Evolutionary conservation across 1,140 invertebrate genomes (phyloP).

Genomic region (Plodia interpunctella): DNA sequence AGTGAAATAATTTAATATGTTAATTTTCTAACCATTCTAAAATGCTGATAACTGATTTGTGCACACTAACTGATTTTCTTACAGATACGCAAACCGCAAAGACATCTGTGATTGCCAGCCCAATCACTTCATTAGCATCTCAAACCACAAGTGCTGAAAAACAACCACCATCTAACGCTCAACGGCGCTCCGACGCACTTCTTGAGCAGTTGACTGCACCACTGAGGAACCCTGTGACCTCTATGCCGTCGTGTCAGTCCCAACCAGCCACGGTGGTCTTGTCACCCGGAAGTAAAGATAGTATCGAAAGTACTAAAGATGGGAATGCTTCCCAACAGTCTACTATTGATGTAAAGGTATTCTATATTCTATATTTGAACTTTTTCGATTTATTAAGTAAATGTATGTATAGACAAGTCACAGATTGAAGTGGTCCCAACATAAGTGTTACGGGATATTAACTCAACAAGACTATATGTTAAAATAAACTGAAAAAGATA

Average conservation of each 20-base stretch:
- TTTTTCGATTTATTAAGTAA: background rate
- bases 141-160: constrained; percentile 51
- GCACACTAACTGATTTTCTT: no score
- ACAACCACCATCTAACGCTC: constrained; percentile 50
- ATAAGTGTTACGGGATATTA: no score
- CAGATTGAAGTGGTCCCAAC: no score
- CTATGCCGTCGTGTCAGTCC: constrained; percentile 31
- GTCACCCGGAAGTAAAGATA: constrained; percentile 58
- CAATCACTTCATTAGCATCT: constrained; percentile 56
- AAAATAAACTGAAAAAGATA: no score
- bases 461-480: no score
- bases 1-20: background rate
- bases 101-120: constrained; percentile 56
- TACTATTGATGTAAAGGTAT: constrained; percentile 57
- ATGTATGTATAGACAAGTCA: no score
- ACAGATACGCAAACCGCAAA: constrained; percentile 57
- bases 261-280: constrained; percentile 29
- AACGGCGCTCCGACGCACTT: constrained; percentile 64
- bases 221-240: constrained; percentile 47
- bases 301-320: constrained; percentile 51
- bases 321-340: constrained; percentile 44
- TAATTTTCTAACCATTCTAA: background rate
- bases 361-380: background rate
- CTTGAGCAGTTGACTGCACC: constrained; percentile 69
- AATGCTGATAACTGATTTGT: no score